Conservation (phyloP, 1,140 invertebrate species). For the Bactericera cockerelli region DNA sequence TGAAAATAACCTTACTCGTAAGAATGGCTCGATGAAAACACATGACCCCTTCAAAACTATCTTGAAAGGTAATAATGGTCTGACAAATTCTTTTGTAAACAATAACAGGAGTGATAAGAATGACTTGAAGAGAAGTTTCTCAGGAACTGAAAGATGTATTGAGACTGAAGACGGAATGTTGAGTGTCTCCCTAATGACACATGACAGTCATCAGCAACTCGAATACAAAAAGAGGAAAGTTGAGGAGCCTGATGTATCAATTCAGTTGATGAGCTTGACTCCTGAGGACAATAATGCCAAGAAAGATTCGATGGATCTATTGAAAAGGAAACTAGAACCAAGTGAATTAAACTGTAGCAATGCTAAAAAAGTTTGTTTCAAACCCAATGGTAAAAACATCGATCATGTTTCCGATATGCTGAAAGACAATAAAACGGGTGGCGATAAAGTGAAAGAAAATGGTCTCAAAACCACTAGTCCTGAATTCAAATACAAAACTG, state of each 20-base stretch:
- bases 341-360: not conserved
- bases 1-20: no score
- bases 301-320: not conserved
- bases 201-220: constrained; percentile 13
- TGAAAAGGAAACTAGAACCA: not conserved
- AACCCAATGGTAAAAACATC: not conserved
- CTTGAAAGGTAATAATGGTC: not conserved
- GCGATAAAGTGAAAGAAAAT: not conserved
- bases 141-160: constrained; percentile 12
- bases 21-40: not conserved
- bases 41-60: not conserved
- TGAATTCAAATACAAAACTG: not conserved
- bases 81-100: not conserved
- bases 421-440: not conserved
- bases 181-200: constrained; percentile 14
- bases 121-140: not conserved
- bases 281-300: not conserved
- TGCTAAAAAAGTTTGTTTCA: not conserved
- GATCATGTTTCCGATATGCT: not conserved
- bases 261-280: constrained; percentile 20
- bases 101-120: not conserved
- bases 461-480: no score
- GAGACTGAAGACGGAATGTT: constrained; percentile 16
- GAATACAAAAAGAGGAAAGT: constrained; percentile 21
- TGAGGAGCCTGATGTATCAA: constrained; percentile 23